These are phyloP conservation scores for Bemisia tabaci DNA, from an alignment of 1,140 invertebrate species.

Conservation along the genomic window DNA sequence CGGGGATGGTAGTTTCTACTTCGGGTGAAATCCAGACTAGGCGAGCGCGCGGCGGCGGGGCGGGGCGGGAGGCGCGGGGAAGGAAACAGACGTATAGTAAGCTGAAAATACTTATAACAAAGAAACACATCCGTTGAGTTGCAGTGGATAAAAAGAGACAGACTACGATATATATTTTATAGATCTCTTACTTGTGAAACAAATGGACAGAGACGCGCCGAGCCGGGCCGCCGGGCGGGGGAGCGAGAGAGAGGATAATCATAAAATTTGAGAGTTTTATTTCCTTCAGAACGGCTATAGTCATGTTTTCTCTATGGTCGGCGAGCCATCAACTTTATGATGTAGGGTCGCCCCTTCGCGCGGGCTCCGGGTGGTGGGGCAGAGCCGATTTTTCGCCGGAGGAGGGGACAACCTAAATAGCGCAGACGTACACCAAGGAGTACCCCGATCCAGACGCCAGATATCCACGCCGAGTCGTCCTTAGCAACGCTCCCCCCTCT, in stretches of 20 bases:
- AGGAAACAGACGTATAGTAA: background rate
- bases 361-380: background rate
- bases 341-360: background rate
- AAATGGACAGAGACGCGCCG: background rate
- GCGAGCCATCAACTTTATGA: background rate
- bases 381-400: background rate
- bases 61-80: background rate
- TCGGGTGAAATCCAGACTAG: background rate
- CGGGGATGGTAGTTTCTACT: background rate
- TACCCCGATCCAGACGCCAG: background rate
- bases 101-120: background rate
- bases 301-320: background rate
- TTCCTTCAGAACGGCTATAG: background rate
- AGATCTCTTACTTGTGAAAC: background rate
- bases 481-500: too few species aligned
- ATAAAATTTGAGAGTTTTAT: background rate
- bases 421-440: background rate
- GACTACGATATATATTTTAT: background rate
- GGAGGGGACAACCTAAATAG: background rate
- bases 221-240: background rate
- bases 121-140: background rate
- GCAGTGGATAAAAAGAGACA: background rate
- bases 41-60: background rate
- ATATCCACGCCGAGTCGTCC: background rate
- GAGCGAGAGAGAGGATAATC: background rate